Evolutionary conservation across 2,888 invertebrate species (phyloP).

Genomic region (Micoletzkya japonica): DNA sequence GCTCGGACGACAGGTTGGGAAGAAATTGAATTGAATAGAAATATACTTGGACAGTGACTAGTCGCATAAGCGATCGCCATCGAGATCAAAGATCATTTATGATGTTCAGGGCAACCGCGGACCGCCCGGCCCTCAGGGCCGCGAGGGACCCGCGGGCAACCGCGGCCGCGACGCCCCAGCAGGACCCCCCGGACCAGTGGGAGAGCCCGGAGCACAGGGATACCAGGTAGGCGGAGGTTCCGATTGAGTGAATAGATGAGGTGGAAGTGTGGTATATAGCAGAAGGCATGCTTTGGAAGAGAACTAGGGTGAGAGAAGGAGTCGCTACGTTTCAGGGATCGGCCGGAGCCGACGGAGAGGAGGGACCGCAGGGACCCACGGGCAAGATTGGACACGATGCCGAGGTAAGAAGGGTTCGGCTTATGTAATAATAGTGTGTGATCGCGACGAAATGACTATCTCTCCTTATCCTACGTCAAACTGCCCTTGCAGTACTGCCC

Average conservation of each 20-base stretch:
- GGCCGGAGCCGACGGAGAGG: slow-evolving; percentile 38
- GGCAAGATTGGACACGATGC: slow-evolving; percentile 40
- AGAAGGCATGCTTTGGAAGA: too few relatives aligned
- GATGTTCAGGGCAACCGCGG: slow-evolving; percentile 32
- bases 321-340: too few relatives aligned
- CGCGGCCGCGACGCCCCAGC: slow-evolving; percentile 24
- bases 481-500: slow-evolving; percentile 42
- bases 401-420: too few relatives aligned
- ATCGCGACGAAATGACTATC: too few relatives aligned
- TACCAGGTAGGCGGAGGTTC: too few relatives aligned
- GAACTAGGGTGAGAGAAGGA: slow-evolving; percentile 31
- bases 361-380: slow-evolving; percentile 33
- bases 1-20: slow-evolving; percentile 47
- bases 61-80: background rate
- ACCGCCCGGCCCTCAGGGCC: slow-evolving; percentile 29
- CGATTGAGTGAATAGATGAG: too few relatives aligned
- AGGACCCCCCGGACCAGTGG: slow-evolving; percentile 39
- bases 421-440: too few relatives aligned
- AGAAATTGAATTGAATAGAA: background rate
- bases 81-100: too few relatives aligned
- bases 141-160: slow-evolving; percentile 29
- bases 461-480: too few relatives aligned
- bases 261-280: too few relatives aligned
- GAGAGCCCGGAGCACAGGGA: slow-evolving; percentile 52
- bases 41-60: background rate